Evolutionary conservation across 2,888 invertebrate genomes (phyloP).

Genomic region (Endotricha flammealis): DNA sequence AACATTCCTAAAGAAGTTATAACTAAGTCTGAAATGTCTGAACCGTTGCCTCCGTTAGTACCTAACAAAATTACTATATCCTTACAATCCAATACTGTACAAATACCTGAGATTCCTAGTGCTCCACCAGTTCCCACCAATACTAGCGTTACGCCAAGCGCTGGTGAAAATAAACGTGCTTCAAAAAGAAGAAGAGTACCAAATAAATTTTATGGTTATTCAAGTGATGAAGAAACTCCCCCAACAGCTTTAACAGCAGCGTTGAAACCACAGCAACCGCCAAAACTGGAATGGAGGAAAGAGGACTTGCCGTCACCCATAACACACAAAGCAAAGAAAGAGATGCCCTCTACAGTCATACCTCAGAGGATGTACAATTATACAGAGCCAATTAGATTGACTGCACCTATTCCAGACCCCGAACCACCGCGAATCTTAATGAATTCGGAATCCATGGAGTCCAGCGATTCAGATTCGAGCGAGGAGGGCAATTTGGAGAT

Average conservation of each 20-base stretch:
- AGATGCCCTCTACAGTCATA: constrained; percentile 60
- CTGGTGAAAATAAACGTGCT: constrained; percentile 81
- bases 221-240: constrained; percentile 86
- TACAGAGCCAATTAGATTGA: constrained; percentile 71
- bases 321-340: constrained; percentile 66
- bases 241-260: constrained; percentile 69
- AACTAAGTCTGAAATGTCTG: constrained; percentile 45
- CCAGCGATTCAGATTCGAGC: constrained; percentile 73
- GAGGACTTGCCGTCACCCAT: constrained; percentile 81
- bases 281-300: constrained; percentile 85
- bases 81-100: constrained; percentile 71
- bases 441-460: constrained; percentile 69
- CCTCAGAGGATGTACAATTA: constrained; percentile 59
- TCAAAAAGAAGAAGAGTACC: constrained; percentile 90
- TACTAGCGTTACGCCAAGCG: constrained; percentile 35
- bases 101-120: constrained; percentile 56
- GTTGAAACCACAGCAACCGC: constrained; percentile 78
- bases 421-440: constrained; percentile 66
- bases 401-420: constrained; percentile 65
- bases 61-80: constrained; percentile 73
- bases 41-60: constrained; percentile 36
- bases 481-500: constrained; percentile 75
- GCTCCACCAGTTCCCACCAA: constrained; percentile 25
- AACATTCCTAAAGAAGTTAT: constrained; percentile 79
- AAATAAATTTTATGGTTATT: constrained; percentile 92